Evolutionary conservation across 2,888 invertebrate species (phyloP).

Genomic region (Tipula vernalis): DNA sequence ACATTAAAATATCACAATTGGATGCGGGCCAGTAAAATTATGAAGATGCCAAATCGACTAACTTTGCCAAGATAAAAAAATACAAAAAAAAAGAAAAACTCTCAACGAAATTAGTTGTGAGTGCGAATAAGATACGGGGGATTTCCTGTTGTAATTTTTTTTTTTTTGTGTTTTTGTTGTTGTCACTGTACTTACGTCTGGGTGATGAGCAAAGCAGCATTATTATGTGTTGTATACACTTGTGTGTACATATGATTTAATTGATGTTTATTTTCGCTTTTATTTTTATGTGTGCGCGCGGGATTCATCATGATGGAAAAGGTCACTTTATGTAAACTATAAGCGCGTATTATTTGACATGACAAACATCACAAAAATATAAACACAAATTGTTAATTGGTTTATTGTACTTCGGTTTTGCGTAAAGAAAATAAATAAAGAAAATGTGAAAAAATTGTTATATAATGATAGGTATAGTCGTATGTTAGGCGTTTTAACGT

Average conservation of each 20-base stretch:
- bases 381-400: neutral
- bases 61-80: neutral
- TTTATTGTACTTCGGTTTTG: neutral
- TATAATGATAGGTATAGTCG: neutral
- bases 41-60: neutral
- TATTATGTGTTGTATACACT: neutral
- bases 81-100: neutral
- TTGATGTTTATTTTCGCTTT: neutral
- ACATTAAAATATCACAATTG: neutral
- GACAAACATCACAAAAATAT: neutral
- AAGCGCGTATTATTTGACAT: neutral
- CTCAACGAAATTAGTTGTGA: neutral
- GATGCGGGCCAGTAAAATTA: neutral
- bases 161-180: no score
- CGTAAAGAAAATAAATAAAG: no score
- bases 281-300: neutral
- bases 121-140: neutral
- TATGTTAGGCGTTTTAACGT: neutral
- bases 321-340: neutral
- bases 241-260: neutral
- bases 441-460: neutral
- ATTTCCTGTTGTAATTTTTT: neutral
- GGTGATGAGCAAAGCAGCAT: neutral
- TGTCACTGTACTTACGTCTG: neutral
- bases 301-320: neutral